Evolutionary conservation across 2,888 invertebrate genomes (phyloP).

Genomic region (Sturmia bella): DNA sequence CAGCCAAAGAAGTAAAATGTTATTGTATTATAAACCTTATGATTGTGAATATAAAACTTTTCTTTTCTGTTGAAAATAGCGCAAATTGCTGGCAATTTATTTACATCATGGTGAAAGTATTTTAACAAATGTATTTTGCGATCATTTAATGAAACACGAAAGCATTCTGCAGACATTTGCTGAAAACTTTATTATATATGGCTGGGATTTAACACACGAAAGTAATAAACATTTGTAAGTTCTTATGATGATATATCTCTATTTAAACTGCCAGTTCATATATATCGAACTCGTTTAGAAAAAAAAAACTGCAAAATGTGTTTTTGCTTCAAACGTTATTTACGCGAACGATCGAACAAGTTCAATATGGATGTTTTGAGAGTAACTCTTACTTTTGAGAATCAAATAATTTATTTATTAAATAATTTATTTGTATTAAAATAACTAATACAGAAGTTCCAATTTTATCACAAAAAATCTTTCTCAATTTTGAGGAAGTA

Average conservation of each 20-base stretch:
- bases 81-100: conserved; percentile 96
- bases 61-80: conserved; percentile 83
- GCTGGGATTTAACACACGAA: conserved; percentile 97
- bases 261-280: conserved; percentile 67
- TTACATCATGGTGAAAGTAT: conserved; percentile 98
- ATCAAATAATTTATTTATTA: too few relatives aligned
- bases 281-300: too few relatives aligned
- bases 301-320: too few relatives aligned
- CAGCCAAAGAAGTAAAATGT: conserved; percentile 90
- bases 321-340: too few relatives aligned
- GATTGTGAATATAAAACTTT: background rate
- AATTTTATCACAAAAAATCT: too few relatives aligned
- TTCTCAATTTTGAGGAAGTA: too few relatives aligned
- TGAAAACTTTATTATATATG: conserved; percentile 96
- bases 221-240: conserved; percentile 90
- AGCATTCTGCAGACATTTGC: conserved; percentile 94
- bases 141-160: conserved; percentile 95
- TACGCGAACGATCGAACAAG: too few relatives aligned
- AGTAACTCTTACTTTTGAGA: too few relatives aligned
- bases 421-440: too few relatives aligned
- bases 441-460: too few relatives aligned
- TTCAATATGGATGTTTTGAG: too few relatives aligned
- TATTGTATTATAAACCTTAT: too few relatives aligned
- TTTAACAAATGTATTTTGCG: conserved; percentile 97
- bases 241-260: background rate